These are phyloP conservation scores for Oscheius sp. DNA, from an alignment of 2,888 invertebrate genomes.

Conservation along the genomic window DNA sequence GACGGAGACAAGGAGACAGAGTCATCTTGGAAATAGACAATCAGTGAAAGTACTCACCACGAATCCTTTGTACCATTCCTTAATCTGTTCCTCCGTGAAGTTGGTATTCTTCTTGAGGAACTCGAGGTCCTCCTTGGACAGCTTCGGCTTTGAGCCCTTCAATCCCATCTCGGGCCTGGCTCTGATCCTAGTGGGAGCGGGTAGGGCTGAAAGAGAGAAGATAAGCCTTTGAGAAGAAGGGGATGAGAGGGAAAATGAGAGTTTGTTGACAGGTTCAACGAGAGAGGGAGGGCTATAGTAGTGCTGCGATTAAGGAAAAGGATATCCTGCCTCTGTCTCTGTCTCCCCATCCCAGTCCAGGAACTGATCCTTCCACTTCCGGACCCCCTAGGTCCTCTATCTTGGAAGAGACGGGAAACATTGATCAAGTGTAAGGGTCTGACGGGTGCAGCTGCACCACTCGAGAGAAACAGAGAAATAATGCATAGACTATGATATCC, in stretches of 20 bases:
- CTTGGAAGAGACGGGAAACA: too few relatives aligned
- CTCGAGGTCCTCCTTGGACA: slow-evolving; percentile 88
- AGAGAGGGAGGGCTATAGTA: too few relatives aligned
- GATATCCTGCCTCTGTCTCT: too few relatives aligned
- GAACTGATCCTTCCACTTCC: too few relatives aligned
- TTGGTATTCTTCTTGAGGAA: slow-evolving; percentile 97
- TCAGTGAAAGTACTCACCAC: slow-evolving; percentile 82
- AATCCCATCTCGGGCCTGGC: slow-evolving; percentile 64
- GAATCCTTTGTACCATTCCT: slow-evolving; percentile 99
- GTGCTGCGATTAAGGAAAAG: too few relatives aligned
- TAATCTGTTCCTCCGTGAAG: slow-evolving; percentile 97
- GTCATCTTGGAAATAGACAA: not conserved
- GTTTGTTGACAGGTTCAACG: too few relatives aligned
- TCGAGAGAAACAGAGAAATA: too few relatives aligned
- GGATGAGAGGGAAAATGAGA: not conserved
- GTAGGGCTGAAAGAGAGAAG: slow-evolving; percentile 4
- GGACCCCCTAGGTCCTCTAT: too few relatives aligned
- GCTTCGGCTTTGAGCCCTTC: slow-evolving; percentile 73
- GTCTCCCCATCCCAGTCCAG: too few relatives aligned
- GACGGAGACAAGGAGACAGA: not conserved
- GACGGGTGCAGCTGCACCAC: too few relatives aligned
- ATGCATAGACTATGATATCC: too few relatives aligned
- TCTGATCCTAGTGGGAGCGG: slow-evolving; percentile 2
- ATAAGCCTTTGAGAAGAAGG: slow-evolving; percentile 9
- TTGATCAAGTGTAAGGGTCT: too few relatives aligned